Base-by-base conservation (phyloP, 2,797 vertebrate genomes). In the Morus bassanus region DNA sequence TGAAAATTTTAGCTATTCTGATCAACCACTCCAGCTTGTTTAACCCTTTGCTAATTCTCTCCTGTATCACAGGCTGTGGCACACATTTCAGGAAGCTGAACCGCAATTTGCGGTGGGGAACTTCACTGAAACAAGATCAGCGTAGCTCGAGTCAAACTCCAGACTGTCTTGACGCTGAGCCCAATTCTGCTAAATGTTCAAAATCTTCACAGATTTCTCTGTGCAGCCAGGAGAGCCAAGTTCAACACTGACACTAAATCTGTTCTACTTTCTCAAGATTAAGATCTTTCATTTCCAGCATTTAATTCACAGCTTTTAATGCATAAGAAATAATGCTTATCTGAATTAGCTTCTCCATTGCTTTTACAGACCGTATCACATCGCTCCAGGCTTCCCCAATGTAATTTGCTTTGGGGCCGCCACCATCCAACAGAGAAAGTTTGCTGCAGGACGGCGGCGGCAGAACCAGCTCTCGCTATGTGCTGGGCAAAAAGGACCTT, bases 261-360 rank as follows among this genome's bases (percentile, higher is more conserved):
- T 76, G 78, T 85, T 85, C 54, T n/a, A 19, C 78, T 77, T 86
- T 73, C 91, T 75, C 57, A n/a, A 88, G 85, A 89, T 82, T 79
- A 88, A 68, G 79, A 93, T 90, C 85, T 91, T 89, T 59, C 59
- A 56, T 63, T 76, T 91, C 80, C 85, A 94, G 85, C 68, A 54
- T 75, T 88, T 94, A 76, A 92, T 89, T 91, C 82, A 61, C 81
- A 60, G 82, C 33, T 88, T 94, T 85, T 31, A 74, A 85, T 41
- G 88, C 41, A 33, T 45, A 68, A 91, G 56, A 92, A 93, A 8
- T 60, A 72, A 50, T 78, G 77, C 41, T 65, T 51, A 69, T 39
- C 70, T 30, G 73, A 93, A 87, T 45, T 45, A 91, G 59, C 74
- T 85, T 46, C 85, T 70, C 31, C 35, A 1, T 13, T 56, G 80